A percentile compares a stretch with the other conserved stretches of the same genome.
Evolutionary conservation across 2,888 invertebrate genomes (phyloP).

Genomic region (Pseudolycoriella hygida): DNA sequence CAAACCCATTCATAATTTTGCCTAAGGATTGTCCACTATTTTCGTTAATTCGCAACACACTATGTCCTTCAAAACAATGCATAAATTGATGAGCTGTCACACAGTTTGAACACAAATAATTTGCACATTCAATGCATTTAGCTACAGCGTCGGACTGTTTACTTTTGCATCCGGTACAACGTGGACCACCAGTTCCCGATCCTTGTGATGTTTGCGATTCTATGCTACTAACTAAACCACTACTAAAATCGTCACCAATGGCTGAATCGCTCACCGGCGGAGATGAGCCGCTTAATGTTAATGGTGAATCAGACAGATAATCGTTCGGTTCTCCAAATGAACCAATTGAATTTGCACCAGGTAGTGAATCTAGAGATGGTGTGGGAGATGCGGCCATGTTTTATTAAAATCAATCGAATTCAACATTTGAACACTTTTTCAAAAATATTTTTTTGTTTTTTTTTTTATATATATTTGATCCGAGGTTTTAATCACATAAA

Average conservation of each 20-base stretch:
- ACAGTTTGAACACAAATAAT: slow-evolving; percentile 91
- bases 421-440: not conserved
- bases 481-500: not conserved
- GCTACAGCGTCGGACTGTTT: slow-evolving; percentile 89
- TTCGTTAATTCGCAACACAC: slow-evolving; percentile 42
- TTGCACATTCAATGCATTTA: slow-evolving; percentile 90
- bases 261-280: slow-evolving; percentile 73
- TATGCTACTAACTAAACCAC: slow-evolving; percentile 17
- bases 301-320: slow-evolving; percentile 55
- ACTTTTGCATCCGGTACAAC: slow-evolving; percentile 93
- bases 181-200: slow-evolving; percentile 18
- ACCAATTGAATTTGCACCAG: slow-evolving; percentile 73
- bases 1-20: slow-evolving; percentile 7
- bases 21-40: slow-evolving; percentile 13
- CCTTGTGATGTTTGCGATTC: slow-evolving; percentile 25
- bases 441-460: not conserved
- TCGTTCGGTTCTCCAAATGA: slow-evolving; percentile 67
- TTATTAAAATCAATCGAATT: not conserved
- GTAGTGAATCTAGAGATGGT: slow-evolving; percentile 83
- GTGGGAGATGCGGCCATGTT: slow-evolving; percentile 69
- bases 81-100: slow-evolving; percentile 98
- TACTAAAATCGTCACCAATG: slow-evolving; percentile 50
- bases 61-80: slow-evolving; percentile 96
- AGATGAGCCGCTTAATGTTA: slow-evolving; percentile 74
- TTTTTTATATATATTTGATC: not conserved